A percentile compares a stretch with the other conserved stretches of the same genome.
Evolutionary conservation across 2,888 invertebrate genomes (phyloP).

Genomic region (Tanypteryx hageni): DNA sequence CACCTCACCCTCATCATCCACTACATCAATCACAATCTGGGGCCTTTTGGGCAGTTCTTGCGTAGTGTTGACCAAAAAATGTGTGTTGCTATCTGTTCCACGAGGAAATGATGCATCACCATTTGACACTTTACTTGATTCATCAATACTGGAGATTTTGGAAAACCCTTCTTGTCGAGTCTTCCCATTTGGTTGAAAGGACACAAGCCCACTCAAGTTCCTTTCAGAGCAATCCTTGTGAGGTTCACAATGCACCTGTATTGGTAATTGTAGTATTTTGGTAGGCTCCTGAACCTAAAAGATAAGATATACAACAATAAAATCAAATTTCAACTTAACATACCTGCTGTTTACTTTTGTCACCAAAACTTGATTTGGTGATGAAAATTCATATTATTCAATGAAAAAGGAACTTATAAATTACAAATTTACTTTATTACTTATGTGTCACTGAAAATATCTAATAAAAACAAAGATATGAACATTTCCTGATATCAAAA

Average conservation of each 20-base stretch:
- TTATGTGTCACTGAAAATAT: too few relatives aligned
- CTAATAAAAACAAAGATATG: too few relatives aligned
- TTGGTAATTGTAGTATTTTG: conserved; percentile 44
- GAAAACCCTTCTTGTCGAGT: conserved; percentile 27
- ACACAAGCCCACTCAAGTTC: conserved; percentile 44
- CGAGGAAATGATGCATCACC: conserved; percentile 32
- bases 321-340: too few relatives aligned
- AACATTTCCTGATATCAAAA: too few relatives aligned
- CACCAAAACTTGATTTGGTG: too few relatives aligned
- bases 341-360: too few relatives aligned
- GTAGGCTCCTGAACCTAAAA: conserved; percentile 40
- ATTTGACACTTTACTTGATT: conserved; percentile 18
- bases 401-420: too few relatives aligned
- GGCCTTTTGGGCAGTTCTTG: conserved; percentile 38
- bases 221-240: conserved; percentile 48
- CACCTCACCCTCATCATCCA: conserved; percentile 43
- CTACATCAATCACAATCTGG: conserved; percentile 36
- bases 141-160: conserved; percentile 14
- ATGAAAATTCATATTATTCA: too few relatives aligned
- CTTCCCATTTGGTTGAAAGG: conserved; percentile 58
- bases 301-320: too few relatives aligned
- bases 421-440: too few relatives aligned
- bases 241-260: conserved; percentile 54
- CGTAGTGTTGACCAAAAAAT: conserved; percentile 34
- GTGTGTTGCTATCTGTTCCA: conserved; percentile 5